A percentile compares a stretch with the other conserved stretches of the same genome.
These are phyloP conservation scores for Xylocampa areola DNA, from an alignment of 2,888 invertebrate genomes.

Conservation along the genomic window DNA sequence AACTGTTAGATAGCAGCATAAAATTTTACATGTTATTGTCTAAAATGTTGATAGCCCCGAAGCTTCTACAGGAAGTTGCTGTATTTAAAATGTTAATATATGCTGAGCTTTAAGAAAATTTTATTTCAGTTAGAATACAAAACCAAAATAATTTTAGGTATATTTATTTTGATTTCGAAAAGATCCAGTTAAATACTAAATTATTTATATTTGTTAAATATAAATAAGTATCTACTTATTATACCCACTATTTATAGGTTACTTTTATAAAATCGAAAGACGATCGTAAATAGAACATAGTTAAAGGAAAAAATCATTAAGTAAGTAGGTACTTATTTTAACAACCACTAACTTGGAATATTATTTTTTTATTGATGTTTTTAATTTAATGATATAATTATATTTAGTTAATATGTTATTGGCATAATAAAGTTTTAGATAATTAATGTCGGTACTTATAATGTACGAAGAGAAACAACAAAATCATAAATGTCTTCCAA, in stretches of 20 bases:
- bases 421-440: slow-evolving; percentile 65
- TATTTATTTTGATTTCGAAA: not conserved
- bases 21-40: slow-evolving; percentile 20
- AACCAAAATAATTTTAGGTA: not conserved
- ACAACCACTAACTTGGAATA: slow-evolving; percentile 28
- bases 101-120: slow-evolving; percentile 43
- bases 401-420: slow-evolving; percentile 57
- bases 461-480: slow-evolving; percentile 66
- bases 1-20: slow-evolving; percentile 18
- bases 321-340: not conserved
- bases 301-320: not conserved
- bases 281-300: too few relatives aligned
- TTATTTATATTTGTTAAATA: too few relatives aligned
- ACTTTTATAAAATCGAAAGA: too few relatives aligned
- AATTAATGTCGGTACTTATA: slow-evolving; percentile 13
- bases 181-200: not conserved
- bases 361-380: slow-evolving; percentile 46
- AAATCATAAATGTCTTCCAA: slow-evolving; percentile 82
- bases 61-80: slow-evolving; percentile 66
- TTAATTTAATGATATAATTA: slow-evolving; percentile 46
- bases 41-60: slow-evolving; percentile 54
- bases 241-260: too few relatives aligned
- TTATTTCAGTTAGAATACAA: slow-evolving; percentile 38
- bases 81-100: slow-evolving; percentile 31
- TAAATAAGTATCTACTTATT: too few relatives aligned